Base-by-base conservation (phyloP, 2,113 vertebrate species). In the Eclectus roratus region DNA sequence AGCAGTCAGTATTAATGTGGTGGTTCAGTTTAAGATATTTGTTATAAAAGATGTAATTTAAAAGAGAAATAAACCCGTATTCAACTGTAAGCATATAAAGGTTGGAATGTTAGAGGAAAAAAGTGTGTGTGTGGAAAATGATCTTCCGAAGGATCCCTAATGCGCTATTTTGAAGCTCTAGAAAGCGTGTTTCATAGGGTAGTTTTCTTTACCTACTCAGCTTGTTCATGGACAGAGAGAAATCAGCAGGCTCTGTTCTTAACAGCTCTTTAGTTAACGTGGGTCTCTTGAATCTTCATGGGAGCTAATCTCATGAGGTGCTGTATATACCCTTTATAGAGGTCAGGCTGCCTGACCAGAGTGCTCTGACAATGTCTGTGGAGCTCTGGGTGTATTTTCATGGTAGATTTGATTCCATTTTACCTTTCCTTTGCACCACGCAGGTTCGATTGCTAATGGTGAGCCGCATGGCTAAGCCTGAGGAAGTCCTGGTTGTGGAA, bases 371-470 rank as follows among this genome's bases (percentile, higher is more conserved):
- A 41, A 2, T 3, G 7, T 17, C 13, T 8, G 19, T 25, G 53
- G 37, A 47, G 35, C 64, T 33, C 2, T 14, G 9, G 9, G 1
- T 39, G 11, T 8, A 3, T 77, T 3, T 43, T 27, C 17, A 4
- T 33, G 47, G 23, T 39, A 31, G 4, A 13, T 28, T 25, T n/a
- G 37, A 52, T 73, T 65, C 9, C n/a, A 0, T 63, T 78, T 16
- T 31, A 11, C 18, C 55, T 86, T 56, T 25, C 13, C 61, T 78
- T 39, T 56, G 31, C 29, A 63, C 33, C 85, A 4, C 15, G 19
- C 89, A 99, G 99, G 99, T 99, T 74, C 99, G 99, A 80, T 98
- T 99, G 96, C 97, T 99, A 74, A 99, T 99, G 99, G 99, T 99
- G 29, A 99, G 99, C 96, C 98, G 99, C 33, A 99, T 99, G 99